Conservation (phyloP, 2,888 invertebrate species). For the Pyrocoelia pectoralis region DNA sequence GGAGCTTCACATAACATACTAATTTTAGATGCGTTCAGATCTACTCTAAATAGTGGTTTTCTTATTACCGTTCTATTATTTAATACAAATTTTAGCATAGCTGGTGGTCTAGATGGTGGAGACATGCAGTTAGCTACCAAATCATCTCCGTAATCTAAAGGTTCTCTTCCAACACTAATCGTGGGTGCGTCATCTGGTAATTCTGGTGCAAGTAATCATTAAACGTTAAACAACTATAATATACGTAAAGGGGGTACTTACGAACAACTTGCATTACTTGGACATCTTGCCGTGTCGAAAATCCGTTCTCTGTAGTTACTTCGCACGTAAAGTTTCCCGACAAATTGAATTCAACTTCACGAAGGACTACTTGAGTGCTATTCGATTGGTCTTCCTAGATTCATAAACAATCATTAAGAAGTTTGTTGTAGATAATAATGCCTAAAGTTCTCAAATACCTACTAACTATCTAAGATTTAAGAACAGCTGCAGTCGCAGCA, state of each 20-base stretch:
- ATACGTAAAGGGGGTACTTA: constrained; percentile 60
- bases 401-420: constrained; percentile 3
- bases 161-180: constrained; percentile 75
- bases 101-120: constrained; percentile 77
- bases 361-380: constrained; percentile 76
- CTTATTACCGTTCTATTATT: constrained; percentile 79
- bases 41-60: neutral
- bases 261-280: constrained; percentile 78
- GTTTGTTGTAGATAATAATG: neutral
- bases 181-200: constrained; percentile 73
- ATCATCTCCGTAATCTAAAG: constrained; percentile 78
- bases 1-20: too few species aligned
- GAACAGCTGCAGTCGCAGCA: constrained; percentile 9
- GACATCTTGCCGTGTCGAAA: constrained; percentile 71
- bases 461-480: neutral
- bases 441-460: neutral
- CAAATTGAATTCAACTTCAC: constrained; percentile 72
- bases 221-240: constrained; percentile 3
- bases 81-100: constrained; percentile 76
- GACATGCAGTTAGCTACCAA: constrained; percentile 83
- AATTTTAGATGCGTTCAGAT: neutral
- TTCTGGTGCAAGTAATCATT: constrained; percentile 65
- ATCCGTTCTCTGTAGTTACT: constrained; percentile 74
- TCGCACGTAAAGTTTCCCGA: constrained; percentile 84
- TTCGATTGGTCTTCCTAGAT: constrained; percentile 74